Evolutionary conservation across 1,140 invertebrate species (phyloP), one percentile per base, ranked within the genome.

Genomic region (Caenorhabditis latens): DNA sequence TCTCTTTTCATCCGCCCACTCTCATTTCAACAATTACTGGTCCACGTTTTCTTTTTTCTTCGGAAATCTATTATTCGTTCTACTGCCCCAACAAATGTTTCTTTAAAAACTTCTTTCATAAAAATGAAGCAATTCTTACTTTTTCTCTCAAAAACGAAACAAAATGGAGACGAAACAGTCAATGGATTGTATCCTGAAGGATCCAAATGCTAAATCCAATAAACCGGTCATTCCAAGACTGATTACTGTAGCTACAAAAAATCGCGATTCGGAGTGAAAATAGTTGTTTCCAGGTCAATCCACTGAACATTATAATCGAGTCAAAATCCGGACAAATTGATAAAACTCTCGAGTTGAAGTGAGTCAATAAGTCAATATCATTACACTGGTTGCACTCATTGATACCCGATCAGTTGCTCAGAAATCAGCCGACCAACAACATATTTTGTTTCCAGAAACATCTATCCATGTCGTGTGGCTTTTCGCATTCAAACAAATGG

Each of bases 141-240:
- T 53, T 53, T 53, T 67, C 40, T 42, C 11, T 67, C 63, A n/a
- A 61, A 61, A 14, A 61, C 57, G 57, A 67, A 67, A 71, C 65
- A 71, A 43, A 79, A 79, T 79, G 71, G 71, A 79, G 71, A 79
- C 71, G 11, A 79, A 79, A 24, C 43, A 79, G 46, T 79, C 71
- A 4, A 79, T 79, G 71, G 71, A 79, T 24, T 79, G 46, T 42
- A 79, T 79, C n/a, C 43, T 79, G 19, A 79, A 79, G n/a, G 46
- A 53, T 32, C 71, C 71, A 14, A 53, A 9, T 13, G 71, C 32
- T 8, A 43, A 48, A 53, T 19, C 71, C 16, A 79, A 32, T 32
- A 32, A 50, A 13, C 71, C 71, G n/a, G 46, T 79, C 4, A 46
- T 50, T 79, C 71, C 71, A 7, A 50, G n/a, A 79, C 42, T 79